These are phyloP conservation scores for Riparia riparia DNA, from an alignment of 2,113 vertebrate genomes.

Conservation along the genomic window DNA sequence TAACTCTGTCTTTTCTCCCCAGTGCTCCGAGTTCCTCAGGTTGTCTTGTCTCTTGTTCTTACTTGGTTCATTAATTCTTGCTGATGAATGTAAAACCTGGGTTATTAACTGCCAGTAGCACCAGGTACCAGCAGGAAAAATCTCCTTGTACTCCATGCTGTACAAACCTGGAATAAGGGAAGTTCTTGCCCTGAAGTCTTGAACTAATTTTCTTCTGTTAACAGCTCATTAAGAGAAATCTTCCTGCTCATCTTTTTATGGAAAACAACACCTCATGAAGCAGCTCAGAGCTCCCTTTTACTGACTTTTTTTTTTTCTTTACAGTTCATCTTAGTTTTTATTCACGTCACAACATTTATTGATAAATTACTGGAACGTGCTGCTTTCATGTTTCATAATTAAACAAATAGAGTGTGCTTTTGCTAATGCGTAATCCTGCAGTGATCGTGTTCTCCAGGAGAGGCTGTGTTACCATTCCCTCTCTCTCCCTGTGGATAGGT, in stretches of 20 bases:
- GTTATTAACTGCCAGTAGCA: background rate
- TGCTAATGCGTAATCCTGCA: background rate
- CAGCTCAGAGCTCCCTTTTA: background rate
- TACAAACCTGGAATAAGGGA: background rate
- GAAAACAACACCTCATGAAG: background rate
- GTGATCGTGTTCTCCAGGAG: background rate
- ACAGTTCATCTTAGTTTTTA: background rate
- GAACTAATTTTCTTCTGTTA: conserved; percentile 25
- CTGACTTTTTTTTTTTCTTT: background rate
- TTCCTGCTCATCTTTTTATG: background rate
- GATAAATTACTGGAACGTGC: background rate
- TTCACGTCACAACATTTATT: background rate
- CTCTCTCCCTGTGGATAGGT: background rate
- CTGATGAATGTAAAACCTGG: background rate
- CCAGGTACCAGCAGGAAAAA: background rate
- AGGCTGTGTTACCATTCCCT: background rate
- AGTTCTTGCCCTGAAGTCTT: conserved; percentile 46
- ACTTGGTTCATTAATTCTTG: background rate
- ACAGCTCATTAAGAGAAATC: background rate
- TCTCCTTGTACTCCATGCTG: background rate
- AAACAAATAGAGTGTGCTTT: background rate
- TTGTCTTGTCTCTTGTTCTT: background rate
- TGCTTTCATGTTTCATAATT: background rate
- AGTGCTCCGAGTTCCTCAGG: background rate
- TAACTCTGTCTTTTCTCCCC: background rate